Evolutionary conservation across 2,113 vertebrate genomes (phyloP).

Genomic region (Mirza zaza): DNA sequence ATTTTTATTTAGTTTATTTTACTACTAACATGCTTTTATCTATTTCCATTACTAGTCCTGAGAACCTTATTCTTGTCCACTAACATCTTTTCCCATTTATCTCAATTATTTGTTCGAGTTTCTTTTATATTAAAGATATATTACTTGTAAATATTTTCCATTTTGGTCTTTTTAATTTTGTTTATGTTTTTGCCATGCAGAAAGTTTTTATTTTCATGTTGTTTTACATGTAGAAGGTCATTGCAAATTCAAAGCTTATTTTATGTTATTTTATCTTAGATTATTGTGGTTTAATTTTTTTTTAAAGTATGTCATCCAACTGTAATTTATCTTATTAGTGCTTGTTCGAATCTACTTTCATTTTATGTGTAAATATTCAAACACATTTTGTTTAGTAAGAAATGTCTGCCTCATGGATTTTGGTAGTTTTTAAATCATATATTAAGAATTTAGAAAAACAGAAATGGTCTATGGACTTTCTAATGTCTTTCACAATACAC

Average conservation of each 20-base stretch:
- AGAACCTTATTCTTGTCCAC: not conserved
- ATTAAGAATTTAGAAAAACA: not conserved
- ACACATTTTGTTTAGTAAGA: not conserved
- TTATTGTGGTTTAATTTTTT: not conserved
- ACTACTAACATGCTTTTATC: not conserved
- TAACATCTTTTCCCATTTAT: not conserved
- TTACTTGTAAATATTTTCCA: not conserved
- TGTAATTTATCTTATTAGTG: not conserved
- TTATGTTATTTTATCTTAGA: not conserved
- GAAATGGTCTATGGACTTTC: not conserved
- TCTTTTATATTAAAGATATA: not conserved
- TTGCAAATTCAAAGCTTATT: not conserved
- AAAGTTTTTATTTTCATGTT: not conserved
- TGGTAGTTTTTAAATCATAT: not conserved
- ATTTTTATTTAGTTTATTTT: conserved; percentile 19
- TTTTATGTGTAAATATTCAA: not conserved
- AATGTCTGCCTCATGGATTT: not conserved
- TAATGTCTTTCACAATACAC: not conserved
- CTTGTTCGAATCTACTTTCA: not conserved
- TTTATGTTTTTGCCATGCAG: not conserved
- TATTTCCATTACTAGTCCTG: not conserved
- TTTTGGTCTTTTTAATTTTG: not conserved
- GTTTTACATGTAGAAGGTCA: not conserved
- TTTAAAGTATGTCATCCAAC: not conserved
- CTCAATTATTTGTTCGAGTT: not conserved